phyloP scores from a whole-genome alignment of 1,140 invertebrate genomes.

The Antheraea pernyi region DNA sequence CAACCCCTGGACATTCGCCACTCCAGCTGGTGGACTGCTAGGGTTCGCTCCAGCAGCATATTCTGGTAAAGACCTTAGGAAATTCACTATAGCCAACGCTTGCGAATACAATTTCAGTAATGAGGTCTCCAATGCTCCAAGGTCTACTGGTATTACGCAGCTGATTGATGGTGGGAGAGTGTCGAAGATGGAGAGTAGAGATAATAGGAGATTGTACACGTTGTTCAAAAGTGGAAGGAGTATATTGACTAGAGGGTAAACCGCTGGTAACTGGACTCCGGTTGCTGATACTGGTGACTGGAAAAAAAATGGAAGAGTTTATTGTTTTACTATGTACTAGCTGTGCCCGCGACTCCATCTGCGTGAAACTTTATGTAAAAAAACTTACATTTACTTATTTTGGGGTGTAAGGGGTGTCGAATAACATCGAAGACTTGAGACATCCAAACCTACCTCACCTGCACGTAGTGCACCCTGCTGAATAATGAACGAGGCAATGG shows the following conservation, averaged over 20 bases:
- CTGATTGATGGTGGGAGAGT: slow-evolving; percentile 57
- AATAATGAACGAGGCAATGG: too few species aligned
- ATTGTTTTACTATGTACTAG: too few species aligned
- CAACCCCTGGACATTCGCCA: slow-evolving; percentile 51
- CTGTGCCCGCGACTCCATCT: too few species aligned
- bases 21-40: slow-evolving; percentile 39
- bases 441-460: too few species aligned
- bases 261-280: slow-evolving; percentile 59
- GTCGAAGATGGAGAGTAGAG: slow-evolving; percentile 68
- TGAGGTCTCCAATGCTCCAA: slow-evolving; percentile 64
- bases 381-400: too few species aligned
- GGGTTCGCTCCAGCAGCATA: slow-evolving; percentile 64
- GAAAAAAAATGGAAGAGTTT: slow-evolving; percentile 25
- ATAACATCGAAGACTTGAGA: too few species aligned
- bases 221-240: slow-evolving; percentile 66
- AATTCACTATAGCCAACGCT: slow-evolving; percentile 70
- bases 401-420: too few species aligned
- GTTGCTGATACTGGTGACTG: slow-evolving; percentile 56
- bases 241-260: slow-evolving; percentile 69
- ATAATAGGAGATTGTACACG: slow-evolving; percentile 67
- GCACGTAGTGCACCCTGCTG: too few species aligned
- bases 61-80: slow-evolving; percentile 60
- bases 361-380: too few species aligned
- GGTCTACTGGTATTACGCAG: slow-evolving; percentile 60
- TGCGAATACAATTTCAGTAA: slow-evolving; percentile 67